Percentiles rank a stretch among this genome's conserved stretches.
These are phyloP conservation scores for Cebidichthys violaceus DNA, from an alignment of 2,113 vertebrate species.

Conservation along the genomic window DNA sequence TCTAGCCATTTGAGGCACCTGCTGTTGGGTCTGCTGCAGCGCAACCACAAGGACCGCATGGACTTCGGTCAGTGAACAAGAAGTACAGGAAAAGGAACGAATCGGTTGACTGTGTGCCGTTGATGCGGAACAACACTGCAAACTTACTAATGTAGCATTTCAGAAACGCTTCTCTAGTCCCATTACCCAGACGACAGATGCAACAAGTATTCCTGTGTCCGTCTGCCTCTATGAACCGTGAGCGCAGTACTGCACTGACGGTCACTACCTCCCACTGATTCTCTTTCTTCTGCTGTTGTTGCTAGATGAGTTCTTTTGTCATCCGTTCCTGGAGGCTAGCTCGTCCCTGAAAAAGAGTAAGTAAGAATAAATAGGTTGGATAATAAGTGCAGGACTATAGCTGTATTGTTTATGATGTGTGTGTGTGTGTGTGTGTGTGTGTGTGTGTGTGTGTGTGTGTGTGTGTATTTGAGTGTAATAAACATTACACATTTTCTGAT, in stretches of 20 bases:
- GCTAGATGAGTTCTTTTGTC: conserved; percentile 94
- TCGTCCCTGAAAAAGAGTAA: conserved; percentile 96
- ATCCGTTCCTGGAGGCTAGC: conserved; percentile 93
- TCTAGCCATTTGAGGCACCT: conserved; percentile 92
- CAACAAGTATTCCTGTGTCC: background rate
- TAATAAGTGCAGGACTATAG: background rate
- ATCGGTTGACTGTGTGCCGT: background rate
- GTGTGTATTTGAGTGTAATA: background rate
- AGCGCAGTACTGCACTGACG: background rate
- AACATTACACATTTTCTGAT: background rate
- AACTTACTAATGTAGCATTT: background rate
- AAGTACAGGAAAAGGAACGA: background rate
- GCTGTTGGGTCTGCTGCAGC: conserved; percentile 91
- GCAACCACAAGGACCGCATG: conserved; percentile 96
- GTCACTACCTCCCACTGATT: background rate
- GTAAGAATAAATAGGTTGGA: conserved; percentile 69
- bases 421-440: background rate
- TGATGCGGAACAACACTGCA: background rate
- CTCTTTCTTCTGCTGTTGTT: conserved; percentile 20
- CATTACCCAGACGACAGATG: background rate
- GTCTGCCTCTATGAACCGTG: background rate
- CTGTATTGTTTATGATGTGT: background rate
- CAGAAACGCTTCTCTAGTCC: background rate
- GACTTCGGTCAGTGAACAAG: conserved; percentile 88
- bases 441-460: too few relatives aligned